A percentile compares a stretch with the other conserved stretches of the same genome.
phyloP scores from a whole-genome alignment of 1,140 invertebrate species.

The Belonocnema kinseyi region DNA sequence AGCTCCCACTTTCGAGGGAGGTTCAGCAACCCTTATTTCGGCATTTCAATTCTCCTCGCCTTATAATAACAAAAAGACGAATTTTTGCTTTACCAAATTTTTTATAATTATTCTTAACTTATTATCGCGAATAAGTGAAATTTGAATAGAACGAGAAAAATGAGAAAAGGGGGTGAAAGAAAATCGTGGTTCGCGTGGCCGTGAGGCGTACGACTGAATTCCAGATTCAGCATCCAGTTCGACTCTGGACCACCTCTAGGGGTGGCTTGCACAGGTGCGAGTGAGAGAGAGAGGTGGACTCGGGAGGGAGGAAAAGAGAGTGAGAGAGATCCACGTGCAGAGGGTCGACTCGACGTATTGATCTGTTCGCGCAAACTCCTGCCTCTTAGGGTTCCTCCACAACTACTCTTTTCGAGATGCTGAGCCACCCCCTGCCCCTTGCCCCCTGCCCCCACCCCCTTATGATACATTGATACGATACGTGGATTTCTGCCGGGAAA shows the following conservation, averaged over 20 bases:
- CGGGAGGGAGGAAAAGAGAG: slow-evolving; percentile 40
- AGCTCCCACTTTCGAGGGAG: background rate
- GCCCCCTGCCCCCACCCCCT: no score
- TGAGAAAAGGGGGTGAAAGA: slow-evolving; percentile 29
- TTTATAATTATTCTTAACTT: background rate
- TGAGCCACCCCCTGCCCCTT: background rate
- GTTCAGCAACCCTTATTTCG: slow-evolving; percentile 2
- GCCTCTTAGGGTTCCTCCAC: slow-evolving; percentile 60
- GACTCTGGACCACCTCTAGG: slow-evolving; percentile 53
- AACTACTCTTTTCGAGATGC: slow-evolving; percentile 37
- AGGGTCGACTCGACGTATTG: slow-evolving; percentile 64
- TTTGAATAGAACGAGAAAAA: background rate
- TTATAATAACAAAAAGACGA: background rate
- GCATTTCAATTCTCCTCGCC: background rate
- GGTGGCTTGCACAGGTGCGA: slow-evolving; percentile 7
- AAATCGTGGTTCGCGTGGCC: slow-evolving; percentile 16
- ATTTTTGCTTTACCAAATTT: background rate
- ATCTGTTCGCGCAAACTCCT: slow-evolving; percentile 73
- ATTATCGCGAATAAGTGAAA: background rate
- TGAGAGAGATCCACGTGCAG: slow-evolving; percentile 64
- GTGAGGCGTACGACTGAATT: slow-evolving; percentile 57
- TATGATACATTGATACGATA: no score
- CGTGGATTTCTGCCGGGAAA: no score
- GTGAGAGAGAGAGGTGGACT: slow-evolving; percentile 13
- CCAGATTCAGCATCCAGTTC: slow-evolving; percentile 55